These are phyloP conservation scores for Cheirogaleus medius DNA, from an alignment of 2,113 vertebrate species.

Conservation along the genomic window DNA sequence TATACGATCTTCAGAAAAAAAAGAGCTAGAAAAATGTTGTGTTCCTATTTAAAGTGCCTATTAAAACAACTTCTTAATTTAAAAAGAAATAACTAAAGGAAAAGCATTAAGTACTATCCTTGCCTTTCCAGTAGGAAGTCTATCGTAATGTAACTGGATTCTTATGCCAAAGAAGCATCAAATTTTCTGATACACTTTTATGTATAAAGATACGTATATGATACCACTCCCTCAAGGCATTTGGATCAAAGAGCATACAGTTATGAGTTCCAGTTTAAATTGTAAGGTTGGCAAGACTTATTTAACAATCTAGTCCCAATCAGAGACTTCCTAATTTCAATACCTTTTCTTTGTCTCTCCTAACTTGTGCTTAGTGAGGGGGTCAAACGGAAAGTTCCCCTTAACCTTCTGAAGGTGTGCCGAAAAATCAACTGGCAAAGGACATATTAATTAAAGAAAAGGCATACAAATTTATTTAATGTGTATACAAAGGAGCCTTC, in stretches of 20 bases:
- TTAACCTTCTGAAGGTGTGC: too few species aligned
- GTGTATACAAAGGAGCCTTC: too few species aligned
- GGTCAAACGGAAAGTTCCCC: too few species aligned
- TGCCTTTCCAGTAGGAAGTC: not conserved
- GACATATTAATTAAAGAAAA: too few species aligned
- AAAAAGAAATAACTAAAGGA: not conserved
- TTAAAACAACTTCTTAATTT: not conserved
- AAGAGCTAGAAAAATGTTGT: not conserved
- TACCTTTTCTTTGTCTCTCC: not conserved
- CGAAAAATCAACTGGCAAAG: too few species aligned
- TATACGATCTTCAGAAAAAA: not conserved
- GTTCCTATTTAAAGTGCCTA: not conserved
- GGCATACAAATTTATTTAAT: too few species aligned
- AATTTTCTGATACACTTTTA: not conserved
- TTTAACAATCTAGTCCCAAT: not conserved
- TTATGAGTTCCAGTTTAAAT: not conserved
- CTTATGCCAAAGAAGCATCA: not conserved
- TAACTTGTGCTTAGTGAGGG: not conserved
- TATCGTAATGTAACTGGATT: not conserved
- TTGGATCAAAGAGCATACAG: not conserved
- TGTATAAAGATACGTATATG: not conserved
- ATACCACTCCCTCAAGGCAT: not conserved
- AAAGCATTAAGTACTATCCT: not conserved
- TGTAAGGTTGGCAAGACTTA: not conserved
- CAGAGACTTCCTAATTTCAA: not conserved